These are phyloP conservation scores for Pseudomyrmex pallidus DNA, from an alignment of 1,140 invertebrate genomes.

Conservation along the genomic window DNA sequence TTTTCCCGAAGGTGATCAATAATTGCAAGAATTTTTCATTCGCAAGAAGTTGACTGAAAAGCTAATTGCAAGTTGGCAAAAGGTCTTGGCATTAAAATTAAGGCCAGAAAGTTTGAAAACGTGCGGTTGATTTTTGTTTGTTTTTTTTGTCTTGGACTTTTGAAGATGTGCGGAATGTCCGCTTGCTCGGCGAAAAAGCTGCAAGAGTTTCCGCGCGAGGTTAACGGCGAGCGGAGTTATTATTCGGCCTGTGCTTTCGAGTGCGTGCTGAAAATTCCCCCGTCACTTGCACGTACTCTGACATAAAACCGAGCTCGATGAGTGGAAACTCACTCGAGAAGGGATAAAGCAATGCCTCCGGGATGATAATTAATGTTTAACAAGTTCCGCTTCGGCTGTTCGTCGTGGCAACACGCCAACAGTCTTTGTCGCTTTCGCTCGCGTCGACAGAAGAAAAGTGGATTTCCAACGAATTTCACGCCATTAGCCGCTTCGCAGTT, in stretches of 20 bases:
- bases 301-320: constrained; percentile 35
- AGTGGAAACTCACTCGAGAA: constrained; percentile 5
- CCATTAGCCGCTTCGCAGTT: constrained; percentile 45
- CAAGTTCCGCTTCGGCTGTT: constrained; percentile 64
- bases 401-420: constrained; percentile 53
- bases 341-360: constrained; percentile 56
- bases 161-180: neutral
- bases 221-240: constrained; percentile 19
- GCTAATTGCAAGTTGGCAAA: too few species aligned
- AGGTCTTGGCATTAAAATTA: too few species aligned
- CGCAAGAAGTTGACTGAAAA: too few species aligned
- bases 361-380: constrained; percentile 76
- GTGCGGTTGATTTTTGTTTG: too few species aligned
- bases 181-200: neutral
- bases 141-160: constrained; percentile 4
- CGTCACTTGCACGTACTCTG: constrained; percentile 13
- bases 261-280: constrained; percentile 4
- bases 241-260: neutral
- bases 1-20: too few species aligned
- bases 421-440: constrained; percentile 13
- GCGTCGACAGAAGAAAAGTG: constrained; percentile 46
- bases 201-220: neutral
- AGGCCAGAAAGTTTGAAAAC: neutral
- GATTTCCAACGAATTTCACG: constrained; percentile 46
- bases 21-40: too few species aligned